Evolutionary conservation across 2,113 vertebrate species (phyloP), one percentile per base, ranked within the genome.

Genomic region (Macquaria australasica): DNA sequence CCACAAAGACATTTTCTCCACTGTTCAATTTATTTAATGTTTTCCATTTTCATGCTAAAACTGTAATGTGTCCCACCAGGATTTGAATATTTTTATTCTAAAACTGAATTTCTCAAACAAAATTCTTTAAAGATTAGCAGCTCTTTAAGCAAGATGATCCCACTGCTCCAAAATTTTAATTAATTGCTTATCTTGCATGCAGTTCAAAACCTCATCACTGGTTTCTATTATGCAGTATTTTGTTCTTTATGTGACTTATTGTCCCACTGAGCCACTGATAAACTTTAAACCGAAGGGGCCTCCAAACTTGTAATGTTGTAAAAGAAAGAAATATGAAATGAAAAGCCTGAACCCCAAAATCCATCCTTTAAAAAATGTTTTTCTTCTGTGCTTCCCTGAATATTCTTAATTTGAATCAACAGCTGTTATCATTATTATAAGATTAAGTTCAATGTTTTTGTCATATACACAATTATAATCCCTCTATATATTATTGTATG

Each of bases 51-150:
- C 41, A 45, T 11, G 12, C 12, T 2, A 31, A 37, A 69, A 48
- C 53, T 23, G 1, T 6, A 48, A 48, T 23, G 28, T 55, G 34
- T 62, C 12, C 37, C 66, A 62, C 1, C 25, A 56, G 73, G 34
- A 60, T 28, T n/a, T 56, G 1, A 62, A 66, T 31, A 28, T 45
- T 43, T 45, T 11, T 15, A 69, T 23, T 45, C 18, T 58, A 23
- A 43, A 28, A 53, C 23, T 3, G 62, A 41, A 77, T 18, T 43
- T 31, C 28, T 31, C 28, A 31, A 31, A 31, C 2, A 2, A 31
- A 31, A 31, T 31, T 31, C 28, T 31, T 31, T 31, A 31, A 31
- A 31, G 51, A 81, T 81, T 25, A 64, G 60, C 60, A 15, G 79
- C 79, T 81, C 21, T 48, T 66, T 9, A 45, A 34, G 39, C 11